Conservation (phyloP, 2,797 vertebrate genomes). For the Chloroceryle amazona region DNA sequence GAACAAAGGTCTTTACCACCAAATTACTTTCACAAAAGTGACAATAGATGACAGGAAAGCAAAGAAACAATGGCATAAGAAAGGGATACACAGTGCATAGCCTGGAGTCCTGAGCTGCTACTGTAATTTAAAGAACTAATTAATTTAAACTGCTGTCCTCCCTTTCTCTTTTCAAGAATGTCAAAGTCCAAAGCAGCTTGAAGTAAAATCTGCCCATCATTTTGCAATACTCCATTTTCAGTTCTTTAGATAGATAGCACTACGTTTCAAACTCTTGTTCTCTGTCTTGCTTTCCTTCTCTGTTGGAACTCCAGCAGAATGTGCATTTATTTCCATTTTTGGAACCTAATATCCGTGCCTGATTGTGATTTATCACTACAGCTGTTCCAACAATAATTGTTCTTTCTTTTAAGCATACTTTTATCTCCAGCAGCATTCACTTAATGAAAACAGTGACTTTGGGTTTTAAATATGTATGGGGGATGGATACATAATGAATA, state of each 20-base stretch:
- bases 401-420: constrained; percentile 72
- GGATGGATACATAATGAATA: constrained; percentile 62
- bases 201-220: constrained; percentile 6
- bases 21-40: not conserved
- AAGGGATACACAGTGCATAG: not conserved
- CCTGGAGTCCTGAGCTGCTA: not conserved
- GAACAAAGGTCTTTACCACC: not conserved
- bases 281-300: not conserved
- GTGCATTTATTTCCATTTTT: constrained; percentile 68
- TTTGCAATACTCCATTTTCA: not conserved
- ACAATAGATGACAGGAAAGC: not conserved
- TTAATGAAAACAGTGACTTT: constrained; percentile 65
- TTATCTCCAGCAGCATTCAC: constrained; percentile 65
- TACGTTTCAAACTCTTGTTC: not conserved
- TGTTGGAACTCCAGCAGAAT: constrained; percentile 3
- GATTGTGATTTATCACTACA: constrained; percentile 73
- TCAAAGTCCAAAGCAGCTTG: not conserved
- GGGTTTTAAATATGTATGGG: constrained; percentile 49
- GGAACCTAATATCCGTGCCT: constrained; percentile 53
- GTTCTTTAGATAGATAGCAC: not conserved
- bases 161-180: not conserved
- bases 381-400: constrained; percentile 66
- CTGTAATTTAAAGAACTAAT: constrained; percentile 38
- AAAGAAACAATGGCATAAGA: not conserved
- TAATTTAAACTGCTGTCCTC: constrained; percentile 12